Evolutionary conservation across 2,888 invertebrate species (phyloP).

Genomic region (Hyposoter didymator): DNA sequence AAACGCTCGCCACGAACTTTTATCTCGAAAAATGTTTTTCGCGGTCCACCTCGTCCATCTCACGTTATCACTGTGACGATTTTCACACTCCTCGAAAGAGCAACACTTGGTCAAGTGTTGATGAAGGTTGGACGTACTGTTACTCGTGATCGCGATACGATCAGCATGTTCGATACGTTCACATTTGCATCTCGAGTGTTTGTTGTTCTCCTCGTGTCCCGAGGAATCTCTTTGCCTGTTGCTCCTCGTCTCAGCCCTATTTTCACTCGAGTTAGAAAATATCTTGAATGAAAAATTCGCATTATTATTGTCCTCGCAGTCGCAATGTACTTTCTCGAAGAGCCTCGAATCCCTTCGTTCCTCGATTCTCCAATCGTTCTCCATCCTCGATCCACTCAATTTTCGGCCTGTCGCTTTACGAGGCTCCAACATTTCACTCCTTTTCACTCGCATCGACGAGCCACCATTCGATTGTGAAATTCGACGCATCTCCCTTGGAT

Average conservation of each 20-base stretch:
- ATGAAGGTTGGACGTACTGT: conserved; percentile 26
- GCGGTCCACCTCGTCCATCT: conserved; percentile 52
- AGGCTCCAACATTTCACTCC: conserved; percentile 52
- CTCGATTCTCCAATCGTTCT: conserved; percentile 11
- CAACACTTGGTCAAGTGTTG: conserved; percentile 1
- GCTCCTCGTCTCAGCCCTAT: conserved; percentile 8
- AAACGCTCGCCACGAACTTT: conserved; percentile 70
- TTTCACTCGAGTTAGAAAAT: conserved; percentile 19
- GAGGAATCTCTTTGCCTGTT: conserved; percentile 20
- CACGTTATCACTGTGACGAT: conserved; percentile 33
- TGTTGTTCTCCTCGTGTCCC: conserved; percentile 32
- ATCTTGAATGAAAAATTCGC: conserved; percentile 8
- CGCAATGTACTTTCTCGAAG: conserved; percentile 16
- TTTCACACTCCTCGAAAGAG: conserved; percentile 32
- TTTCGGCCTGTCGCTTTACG: conserved; percentile 64
- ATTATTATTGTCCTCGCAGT: conserved; percentile 6
- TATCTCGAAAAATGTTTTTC: conserved; percentile 41
- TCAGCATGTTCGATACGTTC: conserved; percentile 37
- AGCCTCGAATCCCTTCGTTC: conserved; percentile 19
- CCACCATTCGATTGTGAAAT: conserved; percentile 55
- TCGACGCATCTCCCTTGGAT: conserved; percentile 71
- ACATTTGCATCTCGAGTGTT: conserved; percentile 39
- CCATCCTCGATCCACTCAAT: conserved; percentile 8
- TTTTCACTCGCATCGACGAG: conserved; percentile 66
- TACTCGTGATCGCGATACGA: conserved; percentile 9